These are phyloP conservation scores for Adoxophyes honmai DNA, from an alignment of 1,140 invertebrate genomes.

Conservation along the genomic window DNA sequence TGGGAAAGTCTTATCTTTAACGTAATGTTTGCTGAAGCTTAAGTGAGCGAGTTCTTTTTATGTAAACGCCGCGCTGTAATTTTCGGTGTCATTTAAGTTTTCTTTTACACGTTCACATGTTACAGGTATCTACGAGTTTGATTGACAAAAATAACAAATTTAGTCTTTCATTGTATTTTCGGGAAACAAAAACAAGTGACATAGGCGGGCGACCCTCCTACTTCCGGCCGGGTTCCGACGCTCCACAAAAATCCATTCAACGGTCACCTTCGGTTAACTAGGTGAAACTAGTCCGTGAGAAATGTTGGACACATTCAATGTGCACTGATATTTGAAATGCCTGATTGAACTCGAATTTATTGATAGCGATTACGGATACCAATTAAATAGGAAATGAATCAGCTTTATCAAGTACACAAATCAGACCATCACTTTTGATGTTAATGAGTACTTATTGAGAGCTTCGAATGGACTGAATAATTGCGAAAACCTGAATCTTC, in stretches of 20 bases:
- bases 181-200: conserved; percentile 40
- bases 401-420: too few relatives aligned
- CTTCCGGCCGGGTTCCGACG: conserved; percentile 39
- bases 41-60: too few relatives aligned
- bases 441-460: too few relatives aligned
- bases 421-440: too few relatives aligned
- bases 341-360: not conserved
- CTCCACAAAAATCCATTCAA: conserved; percentile 47
- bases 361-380: not conserved
- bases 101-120: too few relatives aligned
- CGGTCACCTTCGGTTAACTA: conserved; percentile 43
- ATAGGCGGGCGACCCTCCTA: conserved; percentile 49
- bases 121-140: not conserved
- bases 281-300: conserved; percentile 58
- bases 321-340: conserved; percentile 5
- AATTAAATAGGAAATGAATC: conserved; percentile 6
- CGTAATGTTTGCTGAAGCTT: conserved; percentile 34
- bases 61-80: too few relatives aligned
- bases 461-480: too few relatives aligned
- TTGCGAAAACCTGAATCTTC: too few relatives aligned
- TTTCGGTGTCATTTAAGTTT: too few relatives aligned
- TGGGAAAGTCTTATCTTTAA: conserved; percentile 23
- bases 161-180: conserved; percentile 26
- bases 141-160: conserved; percentile 19
- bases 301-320: conserved; percentile 35